Evolutionary conservation across 2,888 invertebrate species (phyloP).

Genomic region (Nemurella pictetii): DNA sequence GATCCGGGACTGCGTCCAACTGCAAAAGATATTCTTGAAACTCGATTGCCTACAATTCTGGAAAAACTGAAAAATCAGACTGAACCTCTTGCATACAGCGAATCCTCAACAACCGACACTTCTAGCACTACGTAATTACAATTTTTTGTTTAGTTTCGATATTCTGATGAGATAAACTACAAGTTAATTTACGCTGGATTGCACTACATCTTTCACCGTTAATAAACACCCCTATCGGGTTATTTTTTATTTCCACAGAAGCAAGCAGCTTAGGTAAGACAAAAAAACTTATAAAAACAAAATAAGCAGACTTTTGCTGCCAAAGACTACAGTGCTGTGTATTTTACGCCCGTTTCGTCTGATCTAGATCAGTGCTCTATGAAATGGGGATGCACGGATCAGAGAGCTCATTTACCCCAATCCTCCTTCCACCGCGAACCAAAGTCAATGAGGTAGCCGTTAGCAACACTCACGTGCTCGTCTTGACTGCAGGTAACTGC

Average conservation of each 20-base stretch:
- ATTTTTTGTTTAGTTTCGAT: too few relatives aligned
- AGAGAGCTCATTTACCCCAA: slow-evolving; percentile 57
- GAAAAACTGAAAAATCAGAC: slow-evolving; percentile 36
- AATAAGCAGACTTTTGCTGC: neutral
- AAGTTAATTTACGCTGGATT: too few relatives aligned
- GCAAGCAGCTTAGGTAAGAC: neutral
- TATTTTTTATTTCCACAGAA: neutral
- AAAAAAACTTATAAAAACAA: neutral
- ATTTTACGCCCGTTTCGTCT: neutral
- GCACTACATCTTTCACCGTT: too few relatives aligned
- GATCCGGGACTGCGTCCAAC: slow-evolving; percentile 65
- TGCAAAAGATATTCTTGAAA: slow-evolving; percentile 61
- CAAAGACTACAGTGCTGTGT: neutral
- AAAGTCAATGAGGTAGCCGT: slow-evolving; percentile 59
- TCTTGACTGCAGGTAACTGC: slow-evolving; percentile 58
- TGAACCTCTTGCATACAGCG: neutral
- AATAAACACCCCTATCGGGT: too few relatives aligned
- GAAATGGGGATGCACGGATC: slow-evolving; percentile 58
- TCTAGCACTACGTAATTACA: neutral
- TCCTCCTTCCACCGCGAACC: slow-evolving; percentile 60
- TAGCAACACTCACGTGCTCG: slow-evolving; percentile 61
- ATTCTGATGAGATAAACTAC: too few relatives aligned
- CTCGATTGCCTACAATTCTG: slow-evolving; percentile 56
- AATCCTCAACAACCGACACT: neutral
- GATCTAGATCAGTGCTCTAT: slow-evolving; percentile 58